Base-by-base conservation (phyloP, 2,888 invertebrate species). In the Polyommatus icarus region DNA sequence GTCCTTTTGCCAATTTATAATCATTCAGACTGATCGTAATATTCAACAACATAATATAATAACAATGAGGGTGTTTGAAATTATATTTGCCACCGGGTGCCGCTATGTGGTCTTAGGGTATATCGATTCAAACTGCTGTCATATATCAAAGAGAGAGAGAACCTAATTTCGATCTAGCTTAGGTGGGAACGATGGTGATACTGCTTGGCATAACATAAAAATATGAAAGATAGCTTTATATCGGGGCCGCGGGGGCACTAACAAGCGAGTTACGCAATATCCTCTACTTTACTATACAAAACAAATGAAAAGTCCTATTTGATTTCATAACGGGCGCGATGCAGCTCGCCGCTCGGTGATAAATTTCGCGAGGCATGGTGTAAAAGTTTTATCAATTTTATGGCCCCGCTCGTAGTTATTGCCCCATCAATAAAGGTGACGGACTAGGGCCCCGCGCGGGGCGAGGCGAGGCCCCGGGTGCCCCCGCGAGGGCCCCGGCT, bases 331-430 rank as follows among this genome's bases (percentile, higher is more conserved):
- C 73, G 46, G n/a, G 72, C 46, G 46, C 20, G 20, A 10, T 40
- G 46, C 24, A n/a, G 54, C 20, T 32, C 29, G 61, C 24, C 6
- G 54, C 20, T 32, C 29, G 61, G 76, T 57, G 77, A 80, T 79
- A 77, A 78, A 80, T 80, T 57, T 76, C 57, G 24, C 71, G 78
- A 76, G 78, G 80, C 81, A 81, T 80, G 80, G 77, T 79, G 80
- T 80, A 76, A 80, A 81, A 82, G 79, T 82, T 82, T 80, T 82
- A 82, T 81, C 81, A 80, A 81, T 82, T 81, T 82, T 82, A 82
- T 81, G 77, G 81, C 78, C 67, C 76, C 80, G 61, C 80, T 80
- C 79, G 80, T 77, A 78, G 82, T 81, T 81, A 80, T 82, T 81
- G 80, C 79, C 29, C 75, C 82, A 80, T 82, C 80, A 81, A 81